Base-by-base conservation (phyloP, 2,113 vertebrate genomes). In the Platichthys stellatus region DNA sequence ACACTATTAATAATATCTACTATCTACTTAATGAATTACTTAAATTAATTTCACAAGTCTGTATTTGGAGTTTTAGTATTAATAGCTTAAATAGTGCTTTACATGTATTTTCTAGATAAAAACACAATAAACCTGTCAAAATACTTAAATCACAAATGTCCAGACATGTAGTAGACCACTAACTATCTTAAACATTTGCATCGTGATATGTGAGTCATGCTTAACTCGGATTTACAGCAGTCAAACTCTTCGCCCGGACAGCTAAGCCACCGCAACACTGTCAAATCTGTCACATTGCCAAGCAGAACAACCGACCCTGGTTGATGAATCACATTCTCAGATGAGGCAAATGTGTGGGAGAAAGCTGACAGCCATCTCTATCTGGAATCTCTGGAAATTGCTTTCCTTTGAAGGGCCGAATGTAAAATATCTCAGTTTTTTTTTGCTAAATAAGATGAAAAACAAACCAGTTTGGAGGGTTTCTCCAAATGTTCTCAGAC, bases 381-480 rank as follows among this genome's bases (percentile, higher is more conserved):
- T 65, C 75, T 64, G 38, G 20, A 72, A 73, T 69, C 59, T 83
- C 18, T 38, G 1, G 63, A 11, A 73, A 56, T 28, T 8, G 12
- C 54, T 67, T 38, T 49, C 2, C 66, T 85, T 82, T 81, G 74
- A 82, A 65, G 61, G 21, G 51, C 71, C 26, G 3, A 75, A 60
- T 69, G 60, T 73, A 82, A 86, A 83, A 89, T 65, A 83, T 81
- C 40, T 69, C 59, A 15, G n/a, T n/a, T 2, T 11, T 43, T 43
- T 43, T 3, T 43, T 43, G 40, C 11, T 43, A 43, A 77, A 79
- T 38, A 68, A 71, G 2, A 84, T 82, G 58, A 18, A 71, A 81
- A 88, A 87, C 66, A 83, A 87, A 87, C 75, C 83, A 9, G 63
- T 63, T 61, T 17, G 69, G 68, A 83, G 59, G 81, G 69, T 82